Percentiles rank a stretch among this genome's conserved stretches.
phyloP scores from a whole-genome alignment of 2,888 invertebrate species.

The Lasioglossum calceatum region DNA sequence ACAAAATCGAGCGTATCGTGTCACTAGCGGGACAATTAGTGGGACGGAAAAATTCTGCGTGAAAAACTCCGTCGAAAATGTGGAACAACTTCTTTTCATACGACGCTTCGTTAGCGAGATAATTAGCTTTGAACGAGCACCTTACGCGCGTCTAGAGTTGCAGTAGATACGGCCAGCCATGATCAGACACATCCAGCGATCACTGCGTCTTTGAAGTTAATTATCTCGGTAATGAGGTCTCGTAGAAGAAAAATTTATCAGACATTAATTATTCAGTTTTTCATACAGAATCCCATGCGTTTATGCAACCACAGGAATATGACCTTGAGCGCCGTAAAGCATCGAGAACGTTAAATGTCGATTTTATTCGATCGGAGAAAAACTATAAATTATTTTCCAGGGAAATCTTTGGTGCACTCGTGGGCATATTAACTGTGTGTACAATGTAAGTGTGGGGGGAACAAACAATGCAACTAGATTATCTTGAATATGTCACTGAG shows the following conservation, averaged over 20 bases:
- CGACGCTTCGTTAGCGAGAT: slow-evolving; percentile 1
- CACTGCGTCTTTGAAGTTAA: background rate
- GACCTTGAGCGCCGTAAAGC: background rate
- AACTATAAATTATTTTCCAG: no score
- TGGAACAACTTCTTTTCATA: background rate
- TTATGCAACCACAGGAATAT: background rate
- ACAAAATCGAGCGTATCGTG: background rate
- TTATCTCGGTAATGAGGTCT: background rate
- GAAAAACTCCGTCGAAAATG: background rate
- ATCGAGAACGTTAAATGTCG: background rate
- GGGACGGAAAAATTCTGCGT: background rate
- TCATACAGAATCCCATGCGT: background rate
- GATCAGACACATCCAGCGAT: background rate
- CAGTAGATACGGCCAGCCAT: background rate
- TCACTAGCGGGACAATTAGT: background rate
- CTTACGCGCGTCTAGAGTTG: background rate
- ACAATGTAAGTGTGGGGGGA: background rate
- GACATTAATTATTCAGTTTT: background rate
- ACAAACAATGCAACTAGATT: background rate
- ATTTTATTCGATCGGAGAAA: background rate
- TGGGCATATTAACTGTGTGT: background rate
- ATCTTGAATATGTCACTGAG: background rate
- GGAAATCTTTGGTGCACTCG: background rate
- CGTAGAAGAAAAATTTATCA: background rate
- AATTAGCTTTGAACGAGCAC: background rate